Evolutionary conservation across 2,888 invertebrate genomes (phyloP), one percentile per base, ranked within the genome.

Genomic region (Drosophila borborema): DNA sequence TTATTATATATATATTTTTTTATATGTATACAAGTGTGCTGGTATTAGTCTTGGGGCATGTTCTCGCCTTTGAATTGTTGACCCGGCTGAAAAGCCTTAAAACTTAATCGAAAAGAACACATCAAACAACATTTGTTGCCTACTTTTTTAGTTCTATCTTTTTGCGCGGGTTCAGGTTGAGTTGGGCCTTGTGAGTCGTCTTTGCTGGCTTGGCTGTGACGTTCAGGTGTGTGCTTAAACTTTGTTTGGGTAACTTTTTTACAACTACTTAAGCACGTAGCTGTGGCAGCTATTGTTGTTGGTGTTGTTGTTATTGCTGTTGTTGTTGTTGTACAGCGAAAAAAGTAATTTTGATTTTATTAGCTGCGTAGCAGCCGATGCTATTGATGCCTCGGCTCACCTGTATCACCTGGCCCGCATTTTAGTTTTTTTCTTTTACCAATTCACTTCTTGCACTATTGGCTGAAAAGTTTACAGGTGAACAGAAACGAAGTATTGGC

Each of bases 261-360:
- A 74, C 58, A 86, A 80, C 85, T 85, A 77, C 88, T 79, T 58
- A 66, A 77, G 74, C 75, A 84, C 88, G 87, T 75, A 65, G 71
- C 59, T 3, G 48, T 14, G 46, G 14, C 36, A 76, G 71, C 66
- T 67, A 69, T 40, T 40, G 38, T 16, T 8, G 31, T 1, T 34
- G 34, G 77, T 70, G 64, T 56, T 60, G 67, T 54, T 60, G 67
- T 56, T 60, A n/a, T n/a, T 8, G 31, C 6, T 34, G 34, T 79
- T 70, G 64, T 56, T 60, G 67, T 54, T 60, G 67, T 56, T 60
- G 67, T 53, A 61, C 59, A 38, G 54, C 60, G 64, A 55, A 79
- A 87, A 86, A 86, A 89, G 86, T 86, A 90, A 86, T 86, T 86
- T 90, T 86, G 90, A 86, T 86, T 86, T 86, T 86, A 86, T 86